Conservation (phyloP, 2,888 invertebrate species). For the Tethea ocularis region DNA sequence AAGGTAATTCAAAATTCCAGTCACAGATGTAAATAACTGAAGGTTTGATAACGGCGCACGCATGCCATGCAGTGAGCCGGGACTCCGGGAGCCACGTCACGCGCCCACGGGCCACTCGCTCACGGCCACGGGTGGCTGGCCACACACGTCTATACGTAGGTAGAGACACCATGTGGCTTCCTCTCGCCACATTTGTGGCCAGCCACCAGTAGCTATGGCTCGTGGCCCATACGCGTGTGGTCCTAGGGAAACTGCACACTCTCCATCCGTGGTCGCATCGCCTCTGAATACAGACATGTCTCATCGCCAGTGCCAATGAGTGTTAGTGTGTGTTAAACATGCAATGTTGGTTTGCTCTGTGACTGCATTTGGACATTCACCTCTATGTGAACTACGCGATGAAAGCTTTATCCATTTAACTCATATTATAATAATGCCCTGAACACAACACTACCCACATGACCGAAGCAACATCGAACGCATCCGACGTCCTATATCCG, state of each 20-base stretch:
- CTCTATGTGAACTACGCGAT: conserved; percentile 62
- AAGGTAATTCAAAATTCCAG: conserved; percentile 77
- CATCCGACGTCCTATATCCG: conserved; percentile 49
- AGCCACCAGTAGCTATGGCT: background rate
- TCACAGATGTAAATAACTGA: conserved; percentile 57
- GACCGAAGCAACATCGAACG: conserved; percentile 69
- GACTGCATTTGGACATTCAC: conserved; percentile 69
- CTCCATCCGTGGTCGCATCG: conserved; percentile 19
- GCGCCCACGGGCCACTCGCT: conserved; percentile 19
- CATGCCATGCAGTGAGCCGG: conserved; percentile 67
- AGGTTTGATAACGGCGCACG: conserved; percentile 23
- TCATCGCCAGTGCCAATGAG: conserved; percentile 27
- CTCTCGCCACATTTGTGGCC: background rate
- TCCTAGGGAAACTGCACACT: conserved; percentile 7
- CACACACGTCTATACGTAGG: conserved; percentile 6
- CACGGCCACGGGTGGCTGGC: conserved; percentile 14
- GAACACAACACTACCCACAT: conserved; percentile 53
- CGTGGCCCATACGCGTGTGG: background rate
- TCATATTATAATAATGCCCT: conserved; percentile 35
- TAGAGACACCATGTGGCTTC: background rate
- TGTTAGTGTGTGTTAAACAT: conserved; percentile 28
- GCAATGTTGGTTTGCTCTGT: conserved; percentile 52
- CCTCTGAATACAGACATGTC: conserved; percentile 72
- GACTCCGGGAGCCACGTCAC: conserved; percentile 10
- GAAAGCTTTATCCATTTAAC: conserved; percentile 52